Evolutionary conservation across 2,113 vertebrate genomes (phyloP).

Genomic region (Naja naja): DNA sequence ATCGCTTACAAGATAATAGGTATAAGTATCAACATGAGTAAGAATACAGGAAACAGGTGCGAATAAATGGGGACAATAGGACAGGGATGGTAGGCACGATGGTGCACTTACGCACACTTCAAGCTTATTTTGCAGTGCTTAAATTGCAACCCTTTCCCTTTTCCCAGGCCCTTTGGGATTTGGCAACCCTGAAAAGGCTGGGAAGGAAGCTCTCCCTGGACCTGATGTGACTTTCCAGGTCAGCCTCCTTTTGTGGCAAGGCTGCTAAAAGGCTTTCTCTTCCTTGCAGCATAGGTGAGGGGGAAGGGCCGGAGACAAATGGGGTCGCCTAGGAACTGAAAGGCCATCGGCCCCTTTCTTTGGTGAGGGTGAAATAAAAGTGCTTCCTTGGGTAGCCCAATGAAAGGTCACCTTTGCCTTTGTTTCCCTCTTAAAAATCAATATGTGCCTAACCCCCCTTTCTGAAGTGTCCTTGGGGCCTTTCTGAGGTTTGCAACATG

Average conservation of each 20-base stretch:
- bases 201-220: background rate
- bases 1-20: too few relatives aligned
- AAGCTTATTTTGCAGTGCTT: background rate
- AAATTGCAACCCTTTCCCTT: background rate
- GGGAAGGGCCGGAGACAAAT: background rate
- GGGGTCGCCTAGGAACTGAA: background rate
- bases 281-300: background rate
- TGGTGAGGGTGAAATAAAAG: conserved; percentile 21
- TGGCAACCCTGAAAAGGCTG: background rate
- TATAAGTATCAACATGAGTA: too few relatives aligned
- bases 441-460: conserved; percentile 51
- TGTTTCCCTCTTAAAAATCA: conserved; percentile 39
- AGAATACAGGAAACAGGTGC: too few relatives aligned
- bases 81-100: too few relatives aligned
- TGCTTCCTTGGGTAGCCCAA: conserved; percentile 32
- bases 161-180: background rate
- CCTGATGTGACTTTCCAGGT: background rate
- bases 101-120: background rate
- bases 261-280: background rate
- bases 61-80: too few relatives aligned
- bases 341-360: background rate
- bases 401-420: conserved; percentile 49
- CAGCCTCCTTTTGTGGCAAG: background rate
- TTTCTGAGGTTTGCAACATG: conserved; percentile 8
- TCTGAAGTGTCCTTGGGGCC: conserved; percentile 41